phyloP scores from a whole-genome alignment of 2,113 vertebrate genomes.

The Notarius quadriscutis region DNA sequence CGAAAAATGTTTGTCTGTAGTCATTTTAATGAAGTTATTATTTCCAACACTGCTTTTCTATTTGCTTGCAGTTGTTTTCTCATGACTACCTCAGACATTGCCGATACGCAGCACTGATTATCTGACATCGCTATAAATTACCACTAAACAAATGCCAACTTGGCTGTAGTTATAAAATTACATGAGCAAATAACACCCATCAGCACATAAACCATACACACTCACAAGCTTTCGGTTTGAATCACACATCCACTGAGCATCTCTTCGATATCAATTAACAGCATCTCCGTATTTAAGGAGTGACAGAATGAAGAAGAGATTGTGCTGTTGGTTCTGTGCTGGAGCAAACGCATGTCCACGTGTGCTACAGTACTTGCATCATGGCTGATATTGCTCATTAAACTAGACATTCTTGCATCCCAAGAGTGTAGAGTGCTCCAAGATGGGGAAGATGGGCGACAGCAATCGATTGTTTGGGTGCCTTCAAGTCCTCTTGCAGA shows the following conservation, averaged over 20 bases:
- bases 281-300: slow-evolving; percentile 48
- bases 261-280: slow-evolving; percentile 55
- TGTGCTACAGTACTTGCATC: slow-evolving; percentile 38
- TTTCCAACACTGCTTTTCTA: neutral
- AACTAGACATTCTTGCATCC: slow-evolving; percentile 51
- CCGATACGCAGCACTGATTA: slow-evolving; percentile 28
- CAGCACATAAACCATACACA: slow-evolving; percentile 27
- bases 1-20: slow-evolving; percentile 7
- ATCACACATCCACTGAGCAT: slow-evolving; percentile 6
- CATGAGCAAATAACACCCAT: slow-evolving; percentile 47
- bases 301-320: slow-evolving; percentile 55
- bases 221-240: neutral
- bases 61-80: slow-evolving; percentile 21
- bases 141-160: slow-evolving; percentile 52
- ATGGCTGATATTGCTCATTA: slow-evolving; percentile 50
- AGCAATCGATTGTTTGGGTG: slow-evolving; percentile 49
- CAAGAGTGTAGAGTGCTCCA: slow-evolving; percentile 44
- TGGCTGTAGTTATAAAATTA: slow-evolving; percentile 54
- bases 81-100: neutral
- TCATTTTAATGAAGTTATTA: slow-evolving; percentile 17
- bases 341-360: slow-evolving; percentile 33
- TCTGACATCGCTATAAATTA: slow-evolving; percentile 46
- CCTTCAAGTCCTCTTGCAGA: slow-evolving; percentile 37
- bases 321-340: slow-evolving; percentile 22
- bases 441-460: slow-evolving; percentile 39